phyloP scores from a whole-genome alignment of 2,888 invertebrate genomes.

The Pharmacophagus antenor region DNA sequence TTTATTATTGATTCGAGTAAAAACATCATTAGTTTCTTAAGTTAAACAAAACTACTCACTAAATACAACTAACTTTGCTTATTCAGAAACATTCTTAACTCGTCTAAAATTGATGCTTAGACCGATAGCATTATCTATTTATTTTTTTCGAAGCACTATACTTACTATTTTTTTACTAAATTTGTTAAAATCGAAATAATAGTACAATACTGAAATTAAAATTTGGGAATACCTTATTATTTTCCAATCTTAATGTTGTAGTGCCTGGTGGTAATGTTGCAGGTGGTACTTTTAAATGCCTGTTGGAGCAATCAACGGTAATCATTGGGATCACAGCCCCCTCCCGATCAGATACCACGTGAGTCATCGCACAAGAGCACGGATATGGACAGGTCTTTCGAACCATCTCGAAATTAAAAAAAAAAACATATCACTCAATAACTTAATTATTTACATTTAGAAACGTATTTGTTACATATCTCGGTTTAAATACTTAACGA shows the following conservation, averaged over 20 bases:
- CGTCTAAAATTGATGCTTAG: too few relatives aligned
- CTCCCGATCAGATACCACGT: conserved; percentile 79
- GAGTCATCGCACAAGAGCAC: conserved; percentile 83
- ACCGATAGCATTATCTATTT: too few relatives aligned
- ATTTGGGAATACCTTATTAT: conserved; percentile 81
- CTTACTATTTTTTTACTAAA: too few relatives aligned
- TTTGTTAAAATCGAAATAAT: too few relatives aligned
- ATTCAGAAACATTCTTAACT: too few relatives aligned
- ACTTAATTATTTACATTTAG: not conserved
- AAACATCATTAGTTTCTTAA: too few relatives aligned
- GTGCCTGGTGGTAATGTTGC: conserved; percentile 83
- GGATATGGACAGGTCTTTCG: conserved; percentile 81
- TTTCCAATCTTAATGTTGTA: conserved; percentile 83
- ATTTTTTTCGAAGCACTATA: too few relatives aligned
- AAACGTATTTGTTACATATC: not conserved
- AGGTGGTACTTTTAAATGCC: conserved; percentile 81
- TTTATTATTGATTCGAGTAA: too few relatives aligned
- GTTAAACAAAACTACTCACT: too few relatives aligned
- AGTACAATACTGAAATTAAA: too few relatives aligned
- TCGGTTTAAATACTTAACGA: too few relatives aligned
- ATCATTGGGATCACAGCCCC: conserved; percentile 82
- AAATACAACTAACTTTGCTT: too few relatives aligned
- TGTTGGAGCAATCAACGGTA: conserved; percentile 84
- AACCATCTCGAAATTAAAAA: conserved; percentile 61
- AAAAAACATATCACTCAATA: not conserved